Base-by-base conservation (phyloP, 1,140 invertebrate genomes). In the Cardiocondyla obscurior region DNA sequence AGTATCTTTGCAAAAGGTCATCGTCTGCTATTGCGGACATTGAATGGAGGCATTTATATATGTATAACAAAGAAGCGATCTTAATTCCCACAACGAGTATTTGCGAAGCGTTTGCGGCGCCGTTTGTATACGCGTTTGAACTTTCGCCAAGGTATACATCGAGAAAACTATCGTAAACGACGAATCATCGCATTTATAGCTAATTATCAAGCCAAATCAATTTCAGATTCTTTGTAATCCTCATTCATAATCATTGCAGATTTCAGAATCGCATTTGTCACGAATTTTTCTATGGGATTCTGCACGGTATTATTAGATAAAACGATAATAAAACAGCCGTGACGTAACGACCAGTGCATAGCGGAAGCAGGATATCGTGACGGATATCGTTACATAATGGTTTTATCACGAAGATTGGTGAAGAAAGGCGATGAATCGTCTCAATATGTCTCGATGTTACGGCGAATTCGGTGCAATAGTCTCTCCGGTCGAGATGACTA, bases 1-100 rank as follows among this genome's bases (percentile, higher is more conserved):
- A 69, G 76, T 88, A 85, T 88, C 83, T 77, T 77, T 28, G 30
- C 55, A 46, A 88, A 85, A 88, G 87, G 86, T 85, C 83, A 88
- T 87, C 87, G 79, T 88, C 79, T 88, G 86, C 81, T 85, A 85
- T 83, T 83, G 83, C 86, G 73, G 69, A 73, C 60, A 84, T 65
- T 49, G 65, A 85, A 25, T 67, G 67, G 76, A 85, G 72, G 82
- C 70, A 57, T 77, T 74, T 83, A 44, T 76, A 76, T 64, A 79
- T 53, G 74, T 79, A 73, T 65, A 87, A 88, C 85, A 65, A 82
- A 87, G 85, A 67, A 79, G 16, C 58, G 65, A 55, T 76, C 60
- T 67, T 70, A 55, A 62, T 81, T 74, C 74, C n/a, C 62, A 42
- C 30, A 69, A 79, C 33, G 46, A 69, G 62, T 33, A 57, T 81